phyloP scores from a whole-genome alignment of 2,113 vertebrate genomes.

The Lynx canadensis region DNA sequence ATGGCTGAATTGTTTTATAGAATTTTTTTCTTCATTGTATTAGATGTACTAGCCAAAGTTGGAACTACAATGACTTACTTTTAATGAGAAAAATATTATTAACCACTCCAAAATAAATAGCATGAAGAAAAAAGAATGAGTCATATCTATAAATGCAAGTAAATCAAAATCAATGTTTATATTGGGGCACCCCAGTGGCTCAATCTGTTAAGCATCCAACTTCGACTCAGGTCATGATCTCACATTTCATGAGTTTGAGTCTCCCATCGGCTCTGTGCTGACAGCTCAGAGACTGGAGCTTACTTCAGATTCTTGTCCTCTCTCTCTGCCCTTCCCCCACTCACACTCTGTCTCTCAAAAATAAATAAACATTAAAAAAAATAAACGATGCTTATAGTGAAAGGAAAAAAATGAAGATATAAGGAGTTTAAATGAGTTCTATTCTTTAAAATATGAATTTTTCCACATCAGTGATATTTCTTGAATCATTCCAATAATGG shows the following conservation, averaged over 20 bases:
- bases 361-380: too few species aligned
- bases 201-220: too few species aligned
- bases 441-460: neutral
- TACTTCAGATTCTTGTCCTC: too few species aligned
- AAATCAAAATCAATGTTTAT: neutral
- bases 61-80: neutral
- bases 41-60: neutral
- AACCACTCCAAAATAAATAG: neutral
- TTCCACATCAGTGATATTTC: neutral
- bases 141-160: neutral
- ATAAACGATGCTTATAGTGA: neutral
- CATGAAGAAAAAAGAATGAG: neutral
- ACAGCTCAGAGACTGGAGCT: too few species aligned
- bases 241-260: too few species aligned
- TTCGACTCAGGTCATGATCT: too few species aligned
- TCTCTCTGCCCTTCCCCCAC: too few species aligned
- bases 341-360: too few species aligned
- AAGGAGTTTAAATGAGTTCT: neutral
- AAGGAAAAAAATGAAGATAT: neutral
- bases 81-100: neutral
- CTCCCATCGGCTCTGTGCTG: too few species aligned
- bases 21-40: neutral
- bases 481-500: neutral
- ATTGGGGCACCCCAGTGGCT: neutral
- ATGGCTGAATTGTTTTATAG: neutral